Percentiles rank a stretch among this genome's conserved stretches.
phyloP scores from a whole-genome alignment of 2,888 invertebrate genomes.

The Nymphalis urticae region DNA sequence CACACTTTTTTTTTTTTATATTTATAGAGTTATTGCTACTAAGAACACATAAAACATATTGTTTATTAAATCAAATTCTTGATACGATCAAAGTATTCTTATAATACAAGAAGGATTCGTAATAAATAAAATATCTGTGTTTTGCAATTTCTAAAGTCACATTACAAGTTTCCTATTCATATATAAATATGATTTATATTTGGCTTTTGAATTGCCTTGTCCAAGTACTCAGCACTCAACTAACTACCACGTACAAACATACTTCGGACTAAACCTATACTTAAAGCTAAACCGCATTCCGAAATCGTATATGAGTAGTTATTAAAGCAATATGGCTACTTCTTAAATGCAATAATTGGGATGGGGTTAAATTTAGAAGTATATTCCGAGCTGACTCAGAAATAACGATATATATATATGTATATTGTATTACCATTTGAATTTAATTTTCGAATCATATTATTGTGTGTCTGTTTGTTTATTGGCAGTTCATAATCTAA shows the following conservation, averaged over 20 bases:
- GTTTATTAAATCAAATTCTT: too few species aligned
- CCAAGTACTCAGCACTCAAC: background rate
- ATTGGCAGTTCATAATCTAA: too few species aligned
- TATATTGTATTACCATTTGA: background rate
- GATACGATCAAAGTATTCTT: too few species aligned
- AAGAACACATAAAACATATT: too few species aligned
- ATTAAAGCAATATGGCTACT: conserved; percentile 27
- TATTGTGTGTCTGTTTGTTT: background rate
- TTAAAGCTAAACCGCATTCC: conserved; percentile 28
- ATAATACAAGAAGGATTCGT: too few species aligned
- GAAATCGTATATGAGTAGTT: conserved; percentile 10
- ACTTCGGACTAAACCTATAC: conserved; percentile 26
- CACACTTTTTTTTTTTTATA: too few species aligned
- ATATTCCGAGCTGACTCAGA: background rate
- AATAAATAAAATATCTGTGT: too few species aligned
- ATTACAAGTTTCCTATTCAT: background rate
- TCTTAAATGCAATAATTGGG: conserved; percentile 16
- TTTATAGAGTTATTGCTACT: too few species aligned
- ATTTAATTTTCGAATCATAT: background rate
- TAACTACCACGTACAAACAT: conserved; percentile 18
- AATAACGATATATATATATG: conserved; percentile 1
- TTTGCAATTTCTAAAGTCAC: too few species aligned
- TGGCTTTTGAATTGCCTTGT: too few species aligned
- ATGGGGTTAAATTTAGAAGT: conserved; percentile 13
- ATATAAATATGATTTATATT: too few species aligned